Conservation (phyloP, 2,113 vertebrate genomes). For the Philantomba maxwellii region DNA sequence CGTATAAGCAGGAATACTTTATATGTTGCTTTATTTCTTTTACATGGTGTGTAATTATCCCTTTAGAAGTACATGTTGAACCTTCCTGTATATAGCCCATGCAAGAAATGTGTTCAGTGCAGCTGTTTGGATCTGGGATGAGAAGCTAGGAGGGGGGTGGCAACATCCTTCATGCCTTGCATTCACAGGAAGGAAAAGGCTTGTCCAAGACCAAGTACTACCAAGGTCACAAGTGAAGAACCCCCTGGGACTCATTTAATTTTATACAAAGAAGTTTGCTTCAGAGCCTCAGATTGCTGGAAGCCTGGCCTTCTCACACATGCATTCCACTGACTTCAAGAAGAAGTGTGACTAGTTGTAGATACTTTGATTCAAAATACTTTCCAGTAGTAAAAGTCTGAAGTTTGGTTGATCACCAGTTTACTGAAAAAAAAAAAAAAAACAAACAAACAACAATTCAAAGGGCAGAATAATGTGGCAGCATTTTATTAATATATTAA, state of each 20-base stretch:
- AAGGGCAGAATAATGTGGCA: not conserved
- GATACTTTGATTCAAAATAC: not conserved
- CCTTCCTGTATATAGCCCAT: not conserved
- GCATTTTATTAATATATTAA: not conserved
- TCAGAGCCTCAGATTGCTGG: not conserved
- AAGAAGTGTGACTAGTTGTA: not conserved
- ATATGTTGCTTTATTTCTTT: not conserved
- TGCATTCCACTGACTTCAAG: not conserved
- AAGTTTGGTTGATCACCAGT: not conserved
- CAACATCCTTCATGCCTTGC: not conserved
- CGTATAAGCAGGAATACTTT: not conserved
- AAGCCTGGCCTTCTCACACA: not conserved
- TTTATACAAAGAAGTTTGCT: not conserved
- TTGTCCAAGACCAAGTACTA: not conserved
- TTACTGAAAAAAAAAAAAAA: not conserved
- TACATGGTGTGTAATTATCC: not conserved
- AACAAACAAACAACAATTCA: too few relatives aligned
- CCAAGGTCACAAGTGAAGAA: slow-evolving; percentile 14
- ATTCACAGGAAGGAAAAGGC: slow-evolving; percentile 5
- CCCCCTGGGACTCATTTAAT: not conserved
- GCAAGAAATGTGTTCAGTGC: not conserved
- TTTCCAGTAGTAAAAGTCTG: not conserved
- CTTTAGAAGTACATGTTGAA: not conserved
- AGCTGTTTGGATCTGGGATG: not conserved
- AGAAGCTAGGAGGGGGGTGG: not conserved